phyloP scores from a whole-genome alignment of 92 coral and sea anemone genomes.

The Paramuricea clavata region DNA sequence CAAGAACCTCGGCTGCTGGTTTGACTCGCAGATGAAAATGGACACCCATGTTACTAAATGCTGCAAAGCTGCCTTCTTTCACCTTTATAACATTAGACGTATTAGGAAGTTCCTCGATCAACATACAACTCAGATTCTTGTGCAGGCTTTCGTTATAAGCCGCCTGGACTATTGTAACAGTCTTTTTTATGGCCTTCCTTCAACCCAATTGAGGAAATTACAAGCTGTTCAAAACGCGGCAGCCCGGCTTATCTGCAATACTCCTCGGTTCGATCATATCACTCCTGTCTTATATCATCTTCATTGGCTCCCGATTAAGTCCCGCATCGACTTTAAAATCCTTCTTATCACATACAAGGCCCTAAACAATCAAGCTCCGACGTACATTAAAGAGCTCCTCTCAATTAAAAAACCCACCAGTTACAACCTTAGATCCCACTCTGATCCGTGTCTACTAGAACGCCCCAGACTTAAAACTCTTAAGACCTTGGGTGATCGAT shows the following conservation, averaged over 20 bases:
- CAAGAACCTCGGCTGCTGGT: slow-evolving; percentile 29
- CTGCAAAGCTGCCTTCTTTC: slow-evolving; percentile 39
- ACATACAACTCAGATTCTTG: slow-evolving; percentile 18
- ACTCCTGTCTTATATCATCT: background rate
- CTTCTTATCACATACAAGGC: slow-evolving; percentile 27
- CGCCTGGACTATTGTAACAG: slow-evolving; percentile 55
- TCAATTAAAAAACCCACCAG: slow-evolving; percentile 34
- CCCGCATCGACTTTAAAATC: slow-evolving; percentile 1
- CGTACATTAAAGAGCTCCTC: slow-evolving; percentile 11
- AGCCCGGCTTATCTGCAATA: slow-evolving; percentile 25
- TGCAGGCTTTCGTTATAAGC: slow-evolving; percentile 49
- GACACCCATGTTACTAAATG: slow-evolving; percentile 29
- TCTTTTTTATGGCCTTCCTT: slow-evolving; percentile 37
- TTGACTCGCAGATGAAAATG: slow-evolving; percentile 39
- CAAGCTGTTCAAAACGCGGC: slow-evolving; percentile 55
- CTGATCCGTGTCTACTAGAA: slow-evolving; percentile 21
- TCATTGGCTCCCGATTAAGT: background rate
- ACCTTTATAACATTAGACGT: slow-evolving; percentile 41
- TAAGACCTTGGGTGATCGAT: slow-evolving; percentile 42
- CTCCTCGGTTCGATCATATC: slow-evolving; percentile 19
- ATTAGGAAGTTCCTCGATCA: slow-evolving; percentile 50
- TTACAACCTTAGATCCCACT: slow-evolving; percentile 30
- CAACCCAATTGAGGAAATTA: slow-evolving; percentile 53
- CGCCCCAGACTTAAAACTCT: slow-evolving; percentile 21
- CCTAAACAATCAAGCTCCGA: slow-evolving; percentile 17